A percentile compares a stretch with the other conserved stretches of the same genome.
phyloP scores from a whole-genome alignment of 92 coral and sea anemone genomes.

The Anthopleura xanthogrammica region DNA sequence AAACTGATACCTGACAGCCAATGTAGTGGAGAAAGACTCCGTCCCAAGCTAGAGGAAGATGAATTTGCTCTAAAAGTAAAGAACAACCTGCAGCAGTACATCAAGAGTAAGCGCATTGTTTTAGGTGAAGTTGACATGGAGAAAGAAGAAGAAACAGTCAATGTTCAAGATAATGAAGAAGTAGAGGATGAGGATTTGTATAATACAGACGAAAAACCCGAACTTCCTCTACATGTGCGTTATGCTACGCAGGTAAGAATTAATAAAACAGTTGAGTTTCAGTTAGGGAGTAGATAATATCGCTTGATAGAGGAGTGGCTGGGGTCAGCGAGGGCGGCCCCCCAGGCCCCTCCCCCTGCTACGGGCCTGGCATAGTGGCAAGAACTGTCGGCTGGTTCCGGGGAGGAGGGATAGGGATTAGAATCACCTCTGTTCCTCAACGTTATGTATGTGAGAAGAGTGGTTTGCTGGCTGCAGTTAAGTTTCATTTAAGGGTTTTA shows the following conservation, averaged over 20 bases:
- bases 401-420: no score
- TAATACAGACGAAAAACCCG: constrained; percentile 63
- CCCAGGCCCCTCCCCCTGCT: no score
- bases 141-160: constrained; percentile 20
- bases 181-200: constrained; percentile 56
- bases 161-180: constrained; percentile 24
- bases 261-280: no score
- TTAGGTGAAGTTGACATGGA: constrained; percentile 61
- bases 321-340: no score
- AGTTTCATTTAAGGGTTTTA: background rate
- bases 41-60: background rate
- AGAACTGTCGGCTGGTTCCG: no score
- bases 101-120: constrained; percentile 76
- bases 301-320: no score
- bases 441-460: no score
- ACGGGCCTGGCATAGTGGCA: no score
- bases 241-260: constrained; percentile 67
- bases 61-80: constrained; percentile 44
- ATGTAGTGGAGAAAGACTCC: background rate
- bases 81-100: constrained; percentile 62
- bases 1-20: background rate
- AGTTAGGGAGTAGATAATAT: no score
- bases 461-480: no score
- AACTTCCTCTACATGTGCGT: constrained; percentile 75
- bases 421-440: no score